Evolutionary conservation across 2,888 invertebrate species (phyloP), one percentile per base, ranked within the genome.

Genomic region (Drosophila cognata): DNA sequence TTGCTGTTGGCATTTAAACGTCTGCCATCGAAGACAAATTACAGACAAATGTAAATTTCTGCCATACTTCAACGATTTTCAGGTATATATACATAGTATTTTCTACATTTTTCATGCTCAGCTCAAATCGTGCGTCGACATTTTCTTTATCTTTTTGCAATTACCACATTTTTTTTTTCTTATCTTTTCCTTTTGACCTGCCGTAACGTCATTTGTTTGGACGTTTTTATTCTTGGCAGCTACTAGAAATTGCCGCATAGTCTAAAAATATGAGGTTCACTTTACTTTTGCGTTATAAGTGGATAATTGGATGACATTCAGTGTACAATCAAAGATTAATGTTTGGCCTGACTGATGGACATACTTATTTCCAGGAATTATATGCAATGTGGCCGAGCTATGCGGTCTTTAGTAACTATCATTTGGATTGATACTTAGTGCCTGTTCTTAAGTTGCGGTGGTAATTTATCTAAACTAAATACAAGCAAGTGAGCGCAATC

Each of bases 11-110:
- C 75, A 59, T 48, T 48, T 53, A 69, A 48, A 57, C 46, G 71
- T 72, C 74, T 81, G 84, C 55, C 75, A 77, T 69, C 60, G 76
- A 82, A 76, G 88, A 88, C 88, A 88, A 88, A 88, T 88, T 89
- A 68, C 78, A 79, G 78, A 76, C 75, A 80, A 89, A 83, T 80
- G 76, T 74, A 83, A 78, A 87, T 85, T 83, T 72, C 29, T 50
- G 65, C 71, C 63, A 77, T 74, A 63, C 81, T 73, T 78, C 66
- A 86, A 73, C 64, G 81, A 70, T 67, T 76, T 56, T 31, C 53
- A 59, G 50, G 31, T 70, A 25, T 46, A 72, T 29, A 58, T 52
- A 66, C 38, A 53, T 50, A 48, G 53, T 8, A 25, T 69, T 74
- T 77, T 60, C 41, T 59, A 67, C 71, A 82, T 82, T 85, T 76